Base-by-base conservation (phyloP, 2,797 vertebrate genomes). In the Natrix natrix region DNA sequence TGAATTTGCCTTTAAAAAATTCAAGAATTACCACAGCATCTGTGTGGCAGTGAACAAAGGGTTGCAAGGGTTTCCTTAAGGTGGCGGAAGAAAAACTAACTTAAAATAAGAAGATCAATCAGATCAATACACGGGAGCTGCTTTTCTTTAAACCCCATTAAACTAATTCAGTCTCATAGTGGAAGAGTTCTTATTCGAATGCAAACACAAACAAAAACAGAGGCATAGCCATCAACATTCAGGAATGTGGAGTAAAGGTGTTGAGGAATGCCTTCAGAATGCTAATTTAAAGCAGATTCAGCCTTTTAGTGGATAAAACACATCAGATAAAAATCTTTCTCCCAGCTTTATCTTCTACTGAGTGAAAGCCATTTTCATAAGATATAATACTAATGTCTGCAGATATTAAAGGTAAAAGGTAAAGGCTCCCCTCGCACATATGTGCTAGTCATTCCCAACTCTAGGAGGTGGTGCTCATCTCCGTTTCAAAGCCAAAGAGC, bases 221-320 rank as follows among this genome's bases (percentile, higher is more conserved):
- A 66, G 20, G 8, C 52, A 57, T 17, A 59, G 26, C 22, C 48
- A 61, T 20, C 13, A 20, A 28, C 14, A 55, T 86, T 54, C 3
- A 54, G 74, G 57, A 55, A 57, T 48, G 24, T 17, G 57, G 78
- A 10, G 8, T 54, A 83, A 54, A n/a, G 2, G 20, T 4, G 24
- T 95, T 97, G 1, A 93, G 93, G 93, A 96, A 94, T 2, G 12
- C 93, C 69, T 55, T 90, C 60, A 86, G 28, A 95, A 94, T 28
- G 91, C 93, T 94, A 95, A 95, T 94, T 95, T 91, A 91, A 89
- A 89, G n/a, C 48, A 86, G 69, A 63, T 93, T 60, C 93, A 91
- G 14, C 0, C 17, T 5, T 83, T 94, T 94, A 94, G 37, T n/a
- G 92, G 13, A 91, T 89, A 91, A 91, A 92, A 90, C 90, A 91